These are phyloP conservation scores for Heteromyza rotundicornis DNA, from an alignment of 2,888 invertebrate genomes.

Conservation along the genomic window DNA sequence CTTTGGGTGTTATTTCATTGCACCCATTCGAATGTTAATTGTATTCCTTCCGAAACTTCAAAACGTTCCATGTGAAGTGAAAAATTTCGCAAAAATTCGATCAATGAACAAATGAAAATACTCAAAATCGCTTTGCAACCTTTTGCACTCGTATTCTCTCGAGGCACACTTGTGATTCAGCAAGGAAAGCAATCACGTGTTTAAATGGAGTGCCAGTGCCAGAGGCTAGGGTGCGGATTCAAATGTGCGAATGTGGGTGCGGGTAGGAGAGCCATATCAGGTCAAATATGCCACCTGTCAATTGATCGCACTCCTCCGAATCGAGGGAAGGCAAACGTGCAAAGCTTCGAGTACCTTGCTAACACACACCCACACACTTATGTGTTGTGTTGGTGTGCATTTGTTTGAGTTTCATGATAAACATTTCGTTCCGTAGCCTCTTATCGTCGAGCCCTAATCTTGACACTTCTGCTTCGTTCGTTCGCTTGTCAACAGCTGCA, in stretches of 20 bases:
- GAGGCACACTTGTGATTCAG: background rate
- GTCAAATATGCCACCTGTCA: slow-evolving; percentile 10
- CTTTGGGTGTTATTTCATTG: no score
- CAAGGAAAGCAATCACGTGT: background rate
- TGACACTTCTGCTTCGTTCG: slow-evolving; percentile 15
- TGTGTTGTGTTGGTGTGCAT: background rate
- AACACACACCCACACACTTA: background rate
- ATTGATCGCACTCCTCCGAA: slow-evolving; percentile 2
- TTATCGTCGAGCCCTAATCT: slow-evolving; percentile 11
- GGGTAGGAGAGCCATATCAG: no score
- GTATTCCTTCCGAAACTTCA: no score
- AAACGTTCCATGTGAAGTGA: no score
- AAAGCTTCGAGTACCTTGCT: background rate
- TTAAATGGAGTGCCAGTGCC: background rate
- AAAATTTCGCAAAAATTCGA: no score
- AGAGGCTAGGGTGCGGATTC: no score
- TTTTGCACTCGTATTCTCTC: background rate
- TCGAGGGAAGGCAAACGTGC: background rate
- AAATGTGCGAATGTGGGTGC: no score
- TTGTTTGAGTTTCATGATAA: background rate
- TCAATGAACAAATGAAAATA: background rate
- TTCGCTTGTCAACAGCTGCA: background rate
- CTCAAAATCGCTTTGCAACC: background rate
- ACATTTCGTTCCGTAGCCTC: background rate
- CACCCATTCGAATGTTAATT: no score